phyloP scores from a whole-genome alignment of 2,888 invertebrate genomes.

The Idaea biselata region DNA sequence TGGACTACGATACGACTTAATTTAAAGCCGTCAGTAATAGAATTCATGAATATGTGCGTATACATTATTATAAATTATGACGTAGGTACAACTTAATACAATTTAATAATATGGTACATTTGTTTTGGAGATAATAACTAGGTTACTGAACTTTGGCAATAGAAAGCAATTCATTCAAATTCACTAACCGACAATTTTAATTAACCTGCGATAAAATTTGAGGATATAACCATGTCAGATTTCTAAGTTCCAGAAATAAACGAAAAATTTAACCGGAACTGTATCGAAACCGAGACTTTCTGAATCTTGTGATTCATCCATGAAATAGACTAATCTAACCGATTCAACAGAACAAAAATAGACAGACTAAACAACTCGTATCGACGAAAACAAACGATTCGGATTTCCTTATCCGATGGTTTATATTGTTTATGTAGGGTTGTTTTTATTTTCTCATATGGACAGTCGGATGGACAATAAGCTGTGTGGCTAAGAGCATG shows the following conservation, averaged over 20 bases:
- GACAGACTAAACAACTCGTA: constrained; percentile 1
- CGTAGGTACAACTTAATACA: too few relatives aligned
- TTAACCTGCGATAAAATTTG: not conserved
- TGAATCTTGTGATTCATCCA: not conserved
- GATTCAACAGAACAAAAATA: not conserved
- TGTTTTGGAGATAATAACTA: too few relatives aligned
- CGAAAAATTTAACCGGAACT: not conserved
- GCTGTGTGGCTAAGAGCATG: constrained; percentile 55
- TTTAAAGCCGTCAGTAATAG: too few relatives aligned
- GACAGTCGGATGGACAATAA: constrained; percentile 5
- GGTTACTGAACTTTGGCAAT: not conserved
- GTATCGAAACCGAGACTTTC: not conserved
- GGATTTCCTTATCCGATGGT: not conserved
- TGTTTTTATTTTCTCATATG: not conserved
- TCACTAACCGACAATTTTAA: not conserved
- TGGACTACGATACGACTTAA: not conserved
- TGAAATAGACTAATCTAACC: not conserved
- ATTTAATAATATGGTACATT: too few relatives aligned
- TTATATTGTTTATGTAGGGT: not conserved
- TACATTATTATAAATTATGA: too few relatives aligned
- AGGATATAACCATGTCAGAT: not conserved
- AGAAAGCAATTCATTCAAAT: not conserved
- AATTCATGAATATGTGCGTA: too few relatives aligned
- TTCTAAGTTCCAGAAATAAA: not conserved
- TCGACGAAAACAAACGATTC: too few relatives aligned